Base-by-base conservation (phyloP, 2,113 vertebrate genomes). In the Rhynchopsitta pachyrhyncha region DNA sequence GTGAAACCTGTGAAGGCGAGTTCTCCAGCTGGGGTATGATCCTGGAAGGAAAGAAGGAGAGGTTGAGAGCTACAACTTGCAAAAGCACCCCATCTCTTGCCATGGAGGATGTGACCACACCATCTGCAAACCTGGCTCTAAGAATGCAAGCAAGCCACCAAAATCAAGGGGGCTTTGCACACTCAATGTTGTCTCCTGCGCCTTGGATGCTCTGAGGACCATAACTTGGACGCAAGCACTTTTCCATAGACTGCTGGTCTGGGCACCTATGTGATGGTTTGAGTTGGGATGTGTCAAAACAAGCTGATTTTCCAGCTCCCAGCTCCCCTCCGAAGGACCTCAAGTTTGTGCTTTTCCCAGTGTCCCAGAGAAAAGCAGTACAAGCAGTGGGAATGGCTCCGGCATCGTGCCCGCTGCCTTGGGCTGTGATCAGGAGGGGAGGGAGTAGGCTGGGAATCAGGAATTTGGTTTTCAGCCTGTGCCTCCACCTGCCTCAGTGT, bases 21-120 rank as follows among this genome's bases (percentile, higher is more conserved):
- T 78, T 97, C 87, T 98, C 98, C 89, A 98, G 93, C 20, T 96
- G 97, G 11, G 98, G 98, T 53, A 98, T 96, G 86, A 98, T 95
- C 95, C 98, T 98, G 96, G 39, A 96, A 95, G 59, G 59, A 81
- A 44, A 73, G 47, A 17, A 75, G 28, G 23, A 59, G 44, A 89
- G 42, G 25, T 0, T 90, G 39, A 94, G 57, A 71, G 70, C 29
- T 73, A 42, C 17, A 20, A 5, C 16, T 49, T 4, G 2, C 23
- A 14, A 13, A 41, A 59, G 28, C 3, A 15, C 2, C 17, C 29
- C 2, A 0, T 22, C 73, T 37, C 37, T 77, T 70, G 46, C 49
- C 41, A 13, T 1, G 17, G 81, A 75, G 25, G 29, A 25, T 33
- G 64, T 4, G 1, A 52, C 22, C 31, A 24, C 1, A 3, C 24